Conservation (phyloP, 2,888 invertebrate genomes). For the Dyspetes luteomarginatus region DNA sequence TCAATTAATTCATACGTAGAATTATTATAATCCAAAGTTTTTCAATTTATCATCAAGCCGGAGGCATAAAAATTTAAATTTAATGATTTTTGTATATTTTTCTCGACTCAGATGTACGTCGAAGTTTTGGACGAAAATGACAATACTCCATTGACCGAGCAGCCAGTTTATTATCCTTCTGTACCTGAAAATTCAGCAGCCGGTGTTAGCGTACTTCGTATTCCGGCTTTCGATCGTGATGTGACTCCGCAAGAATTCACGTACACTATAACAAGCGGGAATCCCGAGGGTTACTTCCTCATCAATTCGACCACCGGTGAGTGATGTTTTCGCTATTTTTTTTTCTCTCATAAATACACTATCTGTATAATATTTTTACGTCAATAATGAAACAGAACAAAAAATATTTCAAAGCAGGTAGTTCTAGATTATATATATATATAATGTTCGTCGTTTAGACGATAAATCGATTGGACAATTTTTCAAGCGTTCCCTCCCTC, state of each 20-base stretch:
- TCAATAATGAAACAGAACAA: slow-evolving; percentile 5
- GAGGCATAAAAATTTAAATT: too few species aligned
- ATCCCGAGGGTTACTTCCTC: slow-evolving; percentile 95
- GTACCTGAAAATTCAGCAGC: slow-evolving; percentile 92
- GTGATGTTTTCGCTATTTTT: slow-evolving; percentile 13
- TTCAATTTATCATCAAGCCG: too few species aligned
- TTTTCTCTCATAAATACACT: neutral
- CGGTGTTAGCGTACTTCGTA: slow-evolving; percentile 89
- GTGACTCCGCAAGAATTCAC: slow-evolving; percentile 87
- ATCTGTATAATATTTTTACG: slow-evolving; percentile 10
- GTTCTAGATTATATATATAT: neutral
- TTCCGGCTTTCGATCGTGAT: slow-evolving; percentile 93
- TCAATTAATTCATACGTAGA: too few species aligned
- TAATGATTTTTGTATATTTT: too few species aligned
- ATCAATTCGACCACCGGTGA: slow-evolving; percentile 93
- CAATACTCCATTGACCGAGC: slow-evolving; percentile 94
- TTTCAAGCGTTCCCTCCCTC: slow-evolving; percentile 33
- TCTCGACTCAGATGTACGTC: slow-evolving; percentile 87
- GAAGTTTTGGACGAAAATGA: slow-evolving; percentile 97
- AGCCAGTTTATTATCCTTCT: slow-evolving; percentile 93
- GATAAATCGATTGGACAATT: slow-evolving; percentile 47
- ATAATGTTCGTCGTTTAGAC: slow-evolving; percentile 17
- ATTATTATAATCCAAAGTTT: too few species aligned
- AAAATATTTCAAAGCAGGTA: neutral
- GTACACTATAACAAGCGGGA: slow-evolving; percentile 95